phyloP scores from a whole-genome alignment of 2,888 invertebrate genomes.

The Stramonita haemastoma region DNA sequence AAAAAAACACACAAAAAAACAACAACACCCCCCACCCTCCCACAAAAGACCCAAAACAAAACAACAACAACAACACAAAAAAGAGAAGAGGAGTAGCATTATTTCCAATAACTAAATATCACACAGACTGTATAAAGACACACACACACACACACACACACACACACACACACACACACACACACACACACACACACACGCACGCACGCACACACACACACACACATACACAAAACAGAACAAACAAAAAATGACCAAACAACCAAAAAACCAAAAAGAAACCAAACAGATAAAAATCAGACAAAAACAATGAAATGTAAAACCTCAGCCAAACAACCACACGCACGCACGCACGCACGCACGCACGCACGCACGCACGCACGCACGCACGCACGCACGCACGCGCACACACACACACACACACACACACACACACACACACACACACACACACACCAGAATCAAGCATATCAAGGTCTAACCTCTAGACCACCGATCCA shows the following conservation, averaged over 20 bases:
- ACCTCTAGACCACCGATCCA: no score
- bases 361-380: neutral
- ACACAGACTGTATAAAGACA: neutral
- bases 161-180: neutral
- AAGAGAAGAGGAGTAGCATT: no score
- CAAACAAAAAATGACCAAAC: no score
- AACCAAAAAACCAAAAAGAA: no score
- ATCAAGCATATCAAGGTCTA: no score
- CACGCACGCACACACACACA: neutral
- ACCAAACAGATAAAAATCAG: no score
- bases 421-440: slow-evolving; percentile 17
- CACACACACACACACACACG: neutral
- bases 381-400: neutral
- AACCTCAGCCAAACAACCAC: neutral
- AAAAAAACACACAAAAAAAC: no score
- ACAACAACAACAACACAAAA: neutral
- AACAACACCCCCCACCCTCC: no score
- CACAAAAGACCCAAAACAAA: no score
- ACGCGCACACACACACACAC: slow-evolving; percentile 10
- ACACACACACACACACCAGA: neutral
- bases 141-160: neutral
- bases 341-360: neutral
- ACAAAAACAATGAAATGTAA: no score
- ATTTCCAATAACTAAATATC: no score
- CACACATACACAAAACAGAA: neutral